Evolutionary conservation across 2,113 vertebrate genomes (phyloP), one percentile per base, ranked within the genome.

Genomic region (Bettongia penicillata): DNA sequence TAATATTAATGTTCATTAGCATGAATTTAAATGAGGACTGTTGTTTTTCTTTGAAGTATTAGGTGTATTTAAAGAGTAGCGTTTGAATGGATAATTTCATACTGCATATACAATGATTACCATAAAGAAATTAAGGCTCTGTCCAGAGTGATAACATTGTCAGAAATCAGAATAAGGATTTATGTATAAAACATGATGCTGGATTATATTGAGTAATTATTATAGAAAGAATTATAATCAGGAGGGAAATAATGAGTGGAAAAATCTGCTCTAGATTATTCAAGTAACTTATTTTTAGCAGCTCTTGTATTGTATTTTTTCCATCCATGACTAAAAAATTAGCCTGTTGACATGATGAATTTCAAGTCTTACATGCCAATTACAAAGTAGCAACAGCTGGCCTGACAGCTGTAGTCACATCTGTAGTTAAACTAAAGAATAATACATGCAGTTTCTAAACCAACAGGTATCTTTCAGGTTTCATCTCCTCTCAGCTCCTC

Each of bases 141-240:
- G 12, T 48, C 92, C 31, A 26, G 14, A 16, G 47, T 2, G 12
- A 92, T 25, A 43, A 4, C 68, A 8, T 31, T 61, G 0, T 11
- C 14, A 94, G 26, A 53, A 92, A 90, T 16, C 28, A 90, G 96
- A 96, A 93, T 8, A 84, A 68, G 84, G 93, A 93, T 95, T 61
- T 90, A 95, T 97, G 89, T 94, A 95, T 98, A 97, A 98, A 98
- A 96, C 93, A 97, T 93, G 95, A 94, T 89, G 90, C 68, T 90
- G 93, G 53, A 96, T 98, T 94, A 97, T 93, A 95, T 92, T 94
- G 91, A 93, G 92, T 96, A 97, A 95, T 97, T 95, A 93, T 25
- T 91, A 93, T 0, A 91, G 95, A 97, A 97, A 95, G 91, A 50
- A 98, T 98, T 97, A 94, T 96, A 97, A 98, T 96, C 90, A 95